phyloP scores from a whole-genome alignment of 2,797 vertebrate genomes.

The Glossophaga mutica region DNA sequence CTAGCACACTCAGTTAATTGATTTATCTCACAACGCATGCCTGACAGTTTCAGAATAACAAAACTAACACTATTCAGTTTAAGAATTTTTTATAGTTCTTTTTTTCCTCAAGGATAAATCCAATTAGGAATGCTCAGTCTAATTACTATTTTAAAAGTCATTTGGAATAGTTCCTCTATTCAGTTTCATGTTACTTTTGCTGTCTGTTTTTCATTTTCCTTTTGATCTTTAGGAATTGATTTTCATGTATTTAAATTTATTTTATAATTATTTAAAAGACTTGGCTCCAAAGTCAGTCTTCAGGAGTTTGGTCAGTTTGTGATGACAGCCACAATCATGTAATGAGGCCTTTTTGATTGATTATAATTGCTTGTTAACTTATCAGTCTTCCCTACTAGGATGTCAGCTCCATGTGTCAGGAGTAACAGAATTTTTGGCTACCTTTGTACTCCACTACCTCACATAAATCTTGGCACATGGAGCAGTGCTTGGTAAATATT shows the following conservation, averaged over 20 bases:
- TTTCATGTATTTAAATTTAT: not conserved
- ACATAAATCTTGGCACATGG: not conserved
- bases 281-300: not conserved
- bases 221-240: not conserved
- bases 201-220: constrained; percentile 18
- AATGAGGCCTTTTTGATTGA: not conserved
- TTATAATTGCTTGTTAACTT: not conserved
- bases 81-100: not conserved
- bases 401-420: not conserved
- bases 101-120: not conserved
- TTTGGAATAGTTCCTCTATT: not conserved
- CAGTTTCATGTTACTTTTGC: not conserved
- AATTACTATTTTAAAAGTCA: not conserved
- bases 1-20: not conserved
- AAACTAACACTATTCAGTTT: not conserved
- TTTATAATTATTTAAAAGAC: not conserved
- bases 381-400: not conserved
- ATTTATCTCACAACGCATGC: not conserved
- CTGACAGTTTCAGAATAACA: not conserved
- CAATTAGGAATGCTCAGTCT: not conserved
- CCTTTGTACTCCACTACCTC: not conserved
- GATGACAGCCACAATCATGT: not conserved
- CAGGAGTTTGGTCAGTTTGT: not conserved
- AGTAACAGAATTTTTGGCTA: not conserved
- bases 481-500: not conserved